Evolutionary conservation across 2,797 vertebrate species (phyloP).

Genomic region (Dendrocincla tyrannina): DNA sequence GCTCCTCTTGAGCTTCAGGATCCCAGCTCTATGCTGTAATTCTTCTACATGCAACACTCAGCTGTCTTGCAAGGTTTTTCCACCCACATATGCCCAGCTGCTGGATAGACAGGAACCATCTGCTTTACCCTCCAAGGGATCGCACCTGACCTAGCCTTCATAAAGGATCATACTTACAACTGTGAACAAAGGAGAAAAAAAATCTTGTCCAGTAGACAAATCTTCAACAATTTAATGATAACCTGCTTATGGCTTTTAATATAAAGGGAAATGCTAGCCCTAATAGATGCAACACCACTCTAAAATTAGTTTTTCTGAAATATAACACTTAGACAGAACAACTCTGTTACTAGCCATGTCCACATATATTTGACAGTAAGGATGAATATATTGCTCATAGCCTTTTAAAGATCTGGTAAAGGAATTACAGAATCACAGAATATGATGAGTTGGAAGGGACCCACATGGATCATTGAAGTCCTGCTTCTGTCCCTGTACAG

Average conservation of each 20-base stretch:
- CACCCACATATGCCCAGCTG: not conserved
- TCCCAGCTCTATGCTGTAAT: not conserved
- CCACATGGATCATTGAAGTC: not conserved
- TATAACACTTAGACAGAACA: not conserved
- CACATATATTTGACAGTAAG: not conserved
- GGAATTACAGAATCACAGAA: not conserved
- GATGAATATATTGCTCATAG: not conserved
- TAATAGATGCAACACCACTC: not conserved
- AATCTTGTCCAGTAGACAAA: not conserved
- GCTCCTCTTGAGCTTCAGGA: not conserved
- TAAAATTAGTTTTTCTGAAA: not conserved
- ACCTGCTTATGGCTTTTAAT: not conserved
- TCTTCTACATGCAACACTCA: not conserved
- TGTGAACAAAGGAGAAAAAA: not conserved
- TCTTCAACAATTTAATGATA: not conserved
- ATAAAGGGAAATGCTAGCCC: not conserved
- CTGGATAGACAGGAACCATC: slow-evolving; percentile 45
- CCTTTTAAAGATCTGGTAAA: not conserved
- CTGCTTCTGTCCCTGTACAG: not conserved
- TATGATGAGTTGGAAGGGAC: not conserved
- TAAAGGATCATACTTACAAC: not conserved
- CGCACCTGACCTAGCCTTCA: slow-evolving; percentile 12
- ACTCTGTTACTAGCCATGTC: not conserved
- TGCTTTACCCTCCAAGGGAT: slow-evolving; percentile 9
- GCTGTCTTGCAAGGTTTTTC: slow-evolving; percentile 14